Conservation (phyloP, 2,113 vertebrate genomes). For the Syngnathus scovelli region DNA sequence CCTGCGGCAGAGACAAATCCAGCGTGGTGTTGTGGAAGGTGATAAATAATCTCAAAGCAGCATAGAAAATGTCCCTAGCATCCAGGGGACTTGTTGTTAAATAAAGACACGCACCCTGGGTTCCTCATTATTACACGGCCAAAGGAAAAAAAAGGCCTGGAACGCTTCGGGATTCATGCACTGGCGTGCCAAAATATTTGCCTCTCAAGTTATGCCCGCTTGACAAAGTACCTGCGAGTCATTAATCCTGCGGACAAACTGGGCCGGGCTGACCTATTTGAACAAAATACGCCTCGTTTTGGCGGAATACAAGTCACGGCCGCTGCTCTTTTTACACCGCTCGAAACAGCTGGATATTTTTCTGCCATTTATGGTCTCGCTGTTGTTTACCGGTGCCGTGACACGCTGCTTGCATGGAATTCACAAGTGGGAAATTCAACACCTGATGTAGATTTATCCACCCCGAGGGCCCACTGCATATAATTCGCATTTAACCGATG, state of each 20-base stretch:
- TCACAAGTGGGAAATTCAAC: not conserved
- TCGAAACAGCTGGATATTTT: not conserved
- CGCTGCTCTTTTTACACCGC: not conserved
- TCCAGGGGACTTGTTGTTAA: slow-evolving; percentile 15
- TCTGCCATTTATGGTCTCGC: not conserved
- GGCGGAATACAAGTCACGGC: not conserved
- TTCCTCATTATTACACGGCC: not conserved
- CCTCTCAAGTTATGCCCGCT: not conserved
- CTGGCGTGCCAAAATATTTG: not conserved
- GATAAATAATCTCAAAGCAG: slow-evolving; percentile 12
- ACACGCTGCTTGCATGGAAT: not conserved
- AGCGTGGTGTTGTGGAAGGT: slow-evolving; percentile 7
- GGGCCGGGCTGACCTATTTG: not conserved
- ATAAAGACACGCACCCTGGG: slow-evolving; percentile 11
- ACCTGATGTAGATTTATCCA: not conserved
- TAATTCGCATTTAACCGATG: too few relatives aligned
- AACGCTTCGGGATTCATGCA: not conserved
- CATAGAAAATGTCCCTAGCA: slow-evolving; percentile 19
- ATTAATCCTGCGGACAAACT: not conserved
- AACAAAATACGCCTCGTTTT: not conserved
- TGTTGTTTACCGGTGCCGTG: not conserved
- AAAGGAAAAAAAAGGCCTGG: not conserved
- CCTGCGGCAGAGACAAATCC: not conserved
- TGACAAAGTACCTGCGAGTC: not conserved
- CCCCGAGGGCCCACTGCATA: too few relatives aligned